phyloP scores from a whole-genome alignment of 2,113 vertebrate genomes.

The Psittacula cyanocephala region DNA sequence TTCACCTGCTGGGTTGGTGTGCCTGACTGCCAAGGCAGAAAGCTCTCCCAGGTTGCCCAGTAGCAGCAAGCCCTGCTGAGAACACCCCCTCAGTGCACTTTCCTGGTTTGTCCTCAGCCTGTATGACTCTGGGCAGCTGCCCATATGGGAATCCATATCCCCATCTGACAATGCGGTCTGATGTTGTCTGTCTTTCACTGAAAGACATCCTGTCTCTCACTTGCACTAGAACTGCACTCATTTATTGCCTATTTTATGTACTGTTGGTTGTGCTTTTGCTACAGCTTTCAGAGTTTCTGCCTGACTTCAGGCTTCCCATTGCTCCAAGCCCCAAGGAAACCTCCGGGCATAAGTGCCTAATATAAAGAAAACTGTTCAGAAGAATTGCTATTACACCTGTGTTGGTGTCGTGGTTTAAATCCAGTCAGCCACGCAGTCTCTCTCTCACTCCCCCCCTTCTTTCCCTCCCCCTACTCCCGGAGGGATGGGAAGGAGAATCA shows the following conservation, averaged over 20 bases:
- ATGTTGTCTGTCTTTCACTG: background rate
- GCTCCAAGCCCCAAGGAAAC: background rate
- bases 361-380: background rate
- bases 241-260: background rate
- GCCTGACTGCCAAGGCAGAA: background rate
- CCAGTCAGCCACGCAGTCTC: no score
- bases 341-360: background rate
- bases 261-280: background rate
- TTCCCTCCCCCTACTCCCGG: no score
- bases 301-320: background rate
- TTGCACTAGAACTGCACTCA: background rate
- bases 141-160: fast-evolving
- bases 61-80: fast-evolving
- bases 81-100: background rate
- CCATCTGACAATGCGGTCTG: fast-evolving
- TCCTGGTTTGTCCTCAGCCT: background rate
- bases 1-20: background rate
- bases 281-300: background rate
- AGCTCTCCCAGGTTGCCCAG: background rate
- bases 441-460: no score
- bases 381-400: background rate
- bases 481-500: no score
- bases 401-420: no score
- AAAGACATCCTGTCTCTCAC: background rate
- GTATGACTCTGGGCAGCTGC: background rate